A percentile compares a stretch with the other conserved stretches of the same genome.
Evolutionary conservation across 30 jellyfish, hydroid and myxozoan genomes (phyloP).

Genomic region (Cassiopea xamachana): DNA sequence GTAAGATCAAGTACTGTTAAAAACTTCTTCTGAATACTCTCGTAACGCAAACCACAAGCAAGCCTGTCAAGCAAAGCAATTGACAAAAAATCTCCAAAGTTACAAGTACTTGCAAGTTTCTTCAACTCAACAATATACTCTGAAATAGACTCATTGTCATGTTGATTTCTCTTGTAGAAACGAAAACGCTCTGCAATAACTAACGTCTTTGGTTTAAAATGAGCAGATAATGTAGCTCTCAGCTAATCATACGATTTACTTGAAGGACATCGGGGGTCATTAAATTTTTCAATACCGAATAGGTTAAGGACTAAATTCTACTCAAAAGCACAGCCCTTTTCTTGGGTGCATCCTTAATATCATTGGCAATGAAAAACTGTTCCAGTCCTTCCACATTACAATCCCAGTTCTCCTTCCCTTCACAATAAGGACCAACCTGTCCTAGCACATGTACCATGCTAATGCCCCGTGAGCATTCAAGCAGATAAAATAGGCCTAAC

Average conservation of each 20-base stretch:
- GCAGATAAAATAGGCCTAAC: conserved; percentile 26
- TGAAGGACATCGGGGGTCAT: conserved; percentile 43
- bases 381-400: conserved; percentile 60
- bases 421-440: conserved; percentile 40
- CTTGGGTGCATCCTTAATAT: conserved; percentile 36
- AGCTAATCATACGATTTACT: conserved; percentile 36
- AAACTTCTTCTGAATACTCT: conserved; percentile 34
- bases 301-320: conserved; percentile 35
- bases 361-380: conserved; percentile 43
- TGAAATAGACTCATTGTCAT: conserved; percentile 45
- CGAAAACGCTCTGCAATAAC: conserved; percentile 52
- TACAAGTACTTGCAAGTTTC: conserved; percentile 50
- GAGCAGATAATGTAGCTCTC: conserved; percentile 11
- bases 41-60: conserved; percentile 33
- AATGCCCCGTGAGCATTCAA: conserved; percentile 42
- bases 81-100: conserved; percentile 32
- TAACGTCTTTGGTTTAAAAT: conserved; percentile 40
- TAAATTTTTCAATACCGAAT: conserved; percentile 7
- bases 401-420: conserved; percentile 39
- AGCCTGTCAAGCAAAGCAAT: conserved; percentile 37
- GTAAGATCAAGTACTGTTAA: conserved; percentile 41
- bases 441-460: conserved; percentile 1
- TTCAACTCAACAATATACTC: conserved; percentile 47
- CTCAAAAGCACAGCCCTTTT: conserved; percentile 30
- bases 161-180: conserved; percentile 22